These are phyloP conservation scores for Rotaria sp. DNA, from an alignment of 2,888 invertebrate genomes.

Conservation along the genomic window DNA sequence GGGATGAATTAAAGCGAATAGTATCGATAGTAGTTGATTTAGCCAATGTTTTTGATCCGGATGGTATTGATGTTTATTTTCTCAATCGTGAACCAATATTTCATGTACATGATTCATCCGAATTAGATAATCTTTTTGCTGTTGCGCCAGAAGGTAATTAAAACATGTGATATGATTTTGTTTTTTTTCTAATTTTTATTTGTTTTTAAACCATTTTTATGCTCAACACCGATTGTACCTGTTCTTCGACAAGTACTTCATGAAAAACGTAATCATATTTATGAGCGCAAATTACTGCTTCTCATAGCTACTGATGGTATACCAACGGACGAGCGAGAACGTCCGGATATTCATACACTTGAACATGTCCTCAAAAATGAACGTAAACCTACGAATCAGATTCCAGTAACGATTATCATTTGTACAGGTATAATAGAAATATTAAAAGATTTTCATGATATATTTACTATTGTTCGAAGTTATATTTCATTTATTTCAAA, in stretches of 20 bases:
- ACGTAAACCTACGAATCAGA: slow-evolving; percentile 17
- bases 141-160: neutral
- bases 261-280: neutral
- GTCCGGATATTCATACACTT: slow-evolving; percentile 24
- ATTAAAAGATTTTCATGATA: neutral
- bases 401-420: slow-evolving; percentile 30
- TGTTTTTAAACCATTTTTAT: neutral
- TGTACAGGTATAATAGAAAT: neutral
- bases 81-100: neutral
- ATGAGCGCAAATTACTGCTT: slow-evolving; percentile 33
- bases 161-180: neutral
- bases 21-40: neutral
- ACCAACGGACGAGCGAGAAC: slow-evolving; percentile 35
- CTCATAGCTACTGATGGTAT: slow-evolving; percentile 38
- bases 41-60: neutral
- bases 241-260: slow-evolving; percentile 11
- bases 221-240: neutral
- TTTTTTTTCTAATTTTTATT: neutral
- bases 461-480: neutral
- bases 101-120: neutral
- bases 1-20: neutral
- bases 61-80: neutral
- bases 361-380: slow-evolving; percentile 26
- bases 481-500: no score
- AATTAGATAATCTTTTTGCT: neutral